Base-by-base conservation (phyloP, 2,888 invertebrate species). In the Cacoxenus indagator region DNA sequence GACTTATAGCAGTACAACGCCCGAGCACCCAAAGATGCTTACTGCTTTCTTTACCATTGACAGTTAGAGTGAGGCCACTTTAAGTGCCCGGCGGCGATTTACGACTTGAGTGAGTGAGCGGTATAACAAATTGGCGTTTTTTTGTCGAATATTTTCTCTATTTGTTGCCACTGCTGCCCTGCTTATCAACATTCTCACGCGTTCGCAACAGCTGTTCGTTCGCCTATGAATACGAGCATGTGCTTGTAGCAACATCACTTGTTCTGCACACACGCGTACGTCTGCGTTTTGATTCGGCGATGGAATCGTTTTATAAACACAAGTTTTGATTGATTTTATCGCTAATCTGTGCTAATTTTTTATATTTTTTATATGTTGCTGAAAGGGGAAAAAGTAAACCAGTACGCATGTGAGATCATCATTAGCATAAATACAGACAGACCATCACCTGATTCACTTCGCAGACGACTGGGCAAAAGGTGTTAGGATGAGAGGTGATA, bases 101-200 rank as follows among this genome's bases (percentile, higher is more conserved):
- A 8, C n/a, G n/a, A n/a, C n/a, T n/a, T n/a, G n/a, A n/a, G n/a
- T n/a, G n/a, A n/a, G n/a, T n/a, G n/a, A n/a, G n/a, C n/a, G n/a
- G n/a, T n/a, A n/a, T n/a, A n/a, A n/a, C n/a, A n/a, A n/a, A n/a
- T n/a, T n/a, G n/a, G 14, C 26, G 11, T 55, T 27, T 11, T 51
- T 24, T 27, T 8, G 27, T 27, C 24, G 4, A 9, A 31, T 31
- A 31, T 11, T 51, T 19, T 51, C 9, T 54, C 26, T 54, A 5
- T 54, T 8, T 54, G 22, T 54, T 54, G 2, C 9, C 11, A 11
- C 14, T 6, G 48, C 48, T 55, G 11, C n/a, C 14, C 27, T 55
- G 14, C 27, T 55, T 55, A 27, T 55, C 27, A 55, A 55, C 24
- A 55, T 55, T 55, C 55, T 55, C 27, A 55, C 55, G n/a, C n/a